These are phyloP conservation scores for Pilophorus perplexus DNA, from an alignment of 2,888 invertebrate genomes.

Conservation along the genomic window DNA sequence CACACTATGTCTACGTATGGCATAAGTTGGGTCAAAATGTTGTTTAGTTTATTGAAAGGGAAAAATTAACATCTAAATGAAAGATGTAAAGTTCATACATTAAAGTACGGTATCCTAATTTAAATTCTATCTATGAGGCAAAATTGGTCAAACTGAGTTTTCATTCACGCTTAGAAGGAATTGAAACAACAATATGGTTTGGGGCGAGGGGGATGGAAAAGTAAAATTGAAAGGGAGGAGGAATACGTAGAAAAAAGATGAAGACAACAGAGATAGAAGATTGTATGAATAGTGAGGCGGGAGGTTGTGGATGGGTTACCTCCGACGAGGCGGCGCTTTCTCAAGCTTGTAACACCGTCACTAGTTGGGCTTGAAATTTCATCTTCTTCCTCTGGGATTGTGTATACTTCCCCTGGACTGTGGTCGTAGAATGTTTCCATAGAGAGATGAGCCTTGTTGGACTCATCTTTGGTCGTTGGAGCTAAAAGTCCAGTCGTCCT, in stretches of 20 bases:
- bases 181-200: not conserved
- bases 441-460: slow-evolving; percentile 43
- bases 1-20: too few species aligned
- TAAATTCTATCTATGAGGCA: too few species aligned
- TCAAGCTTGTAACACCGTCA: slow-evolving; percentile 54
- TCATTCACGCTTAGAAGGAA: too few species aligned
- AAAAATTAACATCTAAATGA: too few species aligned
- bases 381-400: slow-evolving; percentile 56
- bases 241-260: slow-evolving; percentile 8
- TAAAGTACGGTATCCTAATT: too few species aligned
- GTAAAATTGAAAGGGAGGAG: too few species aligned
- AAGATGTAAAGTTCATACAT: too few species aligned
- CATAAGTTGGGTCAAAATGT: too few species aligned
- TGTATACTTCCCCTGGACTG: slow-evolving; percentile 56
- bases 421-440: slow-evolving; percentile 52
- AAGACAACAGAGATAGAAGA: slow-evolving; percentile 39
- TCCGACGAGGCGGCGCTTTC: slow-evolving; percentile 50
- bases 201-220: slow-evolving; percentile 1
- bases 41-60: too few species aligned
- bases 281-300: slow-evolving; percentile 35
- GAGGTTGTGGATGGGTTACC: slow-evolving; percentile 45
- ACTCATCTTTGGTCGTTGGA: slow-evolving; percentile 44
- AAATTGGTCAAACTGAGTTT: too few species aligned
- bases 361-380: slow-evolving; percentile 55
- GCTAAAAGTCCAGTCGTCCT: slow-evolving; percentile 35